phyloP scores from a whole-genome alignment of 2,888 invertebrate genomes.

The Netelia inedita region DNA sequence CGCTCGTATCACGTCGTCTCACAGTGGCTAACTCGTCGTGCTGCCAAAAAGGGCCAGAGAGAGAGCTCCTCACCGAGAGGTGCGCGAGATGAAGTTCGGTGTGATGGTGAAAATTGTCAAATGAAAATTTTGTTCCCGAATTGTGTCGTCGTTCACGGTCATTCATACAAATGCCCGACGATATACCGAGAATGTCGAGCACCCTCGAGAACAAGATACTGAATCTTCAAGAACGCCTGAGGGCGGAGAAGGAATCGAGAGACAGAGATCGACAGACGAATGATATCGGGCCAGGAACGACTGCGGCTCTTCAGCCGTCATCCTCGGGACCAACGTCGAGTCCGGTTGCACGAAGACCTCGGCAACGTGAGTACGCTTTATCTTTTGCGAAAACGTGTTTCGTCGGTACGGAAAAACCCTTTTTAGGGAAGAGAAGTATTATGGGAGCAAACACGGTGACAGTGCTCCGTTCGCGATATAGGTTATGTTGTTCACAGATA shows the following conservation, averaged over 20 bases:
- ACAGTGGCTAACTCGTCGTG: constrained; percentile 54
- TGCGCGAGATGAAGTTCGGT: constrained; percentile 69
- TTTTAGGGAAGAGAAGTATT: constrained; percentile 1
- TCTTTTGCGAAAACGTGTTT: not conserved
- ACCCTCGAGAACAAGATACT: constrained; percentile 93
- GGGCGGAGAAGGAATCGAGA: constrained; percentile 89
- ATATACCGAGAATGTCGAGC: constrained; percentile 88
- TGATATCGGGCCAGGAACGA: constrained; percentile 81
- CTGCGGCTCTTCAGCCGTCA: constrained; percentile 83
- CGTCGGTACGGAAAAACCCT: not conserved
- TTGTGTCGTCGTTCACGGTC: constrained; percentile 40
- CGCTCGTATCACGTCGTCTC: constrained; percentile 30
- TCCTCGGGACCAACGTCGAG: constrained; percentile 82
- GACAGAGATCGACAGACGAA: constrained; percentile 87
- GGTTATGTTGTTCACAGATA: constrained; percentile 77
- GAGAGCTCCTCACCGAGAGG: constrained; percentile 78
- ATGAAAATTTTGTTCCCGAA: constrained; percentile 72
- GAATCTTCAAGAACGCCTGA: constrained; percentile 92
- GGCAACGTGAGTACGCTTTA: constrained; percentile 87
- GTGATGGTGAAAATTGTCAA: constrained; percentile 82
- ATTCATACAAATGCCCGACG: constrained; percentile 52
- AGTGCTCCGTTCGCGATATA: constrained; percentile 46
- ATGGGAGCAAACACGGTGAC: constrained; percentile 33
- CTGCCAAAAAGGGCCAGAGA: constrained; percentile 70
- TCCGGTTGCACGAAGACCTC: constrained; percentile 86